These are phyloP conservation scores for Orius insidiosus DNA, from an alignment of 1,140 invertebrate species.

Conservation along the genomic window DNA sequence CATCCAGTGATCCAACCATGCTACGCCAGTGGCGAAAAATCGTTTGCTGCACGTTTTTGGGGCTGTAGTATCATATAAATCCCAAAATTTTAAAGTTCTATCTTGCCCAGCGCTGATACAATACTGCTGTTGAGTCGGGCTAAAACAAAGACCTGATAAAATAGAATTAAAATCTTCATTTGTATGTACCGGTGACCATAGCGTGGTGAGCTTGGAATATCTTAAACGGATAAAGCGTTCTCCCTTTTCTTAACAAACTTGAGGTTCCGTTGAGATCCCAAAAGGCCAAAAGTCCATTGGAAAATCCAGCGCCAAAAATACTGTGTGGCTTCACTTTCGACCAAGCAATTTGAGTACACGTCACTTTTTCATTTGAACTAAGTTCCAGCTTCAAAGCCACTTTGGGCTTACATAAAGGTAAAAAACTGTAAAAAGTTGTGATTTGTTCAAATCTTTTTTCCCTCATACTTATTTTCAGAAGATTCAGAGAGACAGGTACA, in stretches of 20 bases:
- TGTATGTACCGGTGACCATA: constrained; percentile 25
- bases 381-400: constrained; percentile 22
- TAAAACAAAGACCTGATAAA: constrained; percentile 24
- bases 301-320: constrained; percentile 39
- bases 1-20: constrained; percentile 23
- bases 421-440: too few relatives aligned
- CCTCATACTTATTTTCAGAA: too few relatives aligned
- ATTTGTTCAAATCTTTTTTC: constrained; percentile 3
- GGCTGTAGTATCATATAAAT: constrained; percentile 26
- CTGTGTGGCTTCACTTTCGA: constrained; percentile 20
- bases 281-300: constrained; percentile 39
- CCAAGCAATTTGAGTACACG: constrained; percentile 19
- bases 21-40: constrained; percentile 20
- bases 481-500: constrained; percentile 25
- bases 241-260: constrained; percentile 26
- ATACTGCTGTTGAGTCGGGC: constrained; percentile 19
- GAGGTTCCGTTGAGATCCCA: constrained; percentile 37
- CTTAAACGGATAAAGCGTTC: constrained; percentile 24
- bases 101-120: constrained; percentile 23
- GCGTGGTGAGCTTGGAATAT: constrained; percentile 30
- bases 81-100: constrained; percentile 32
- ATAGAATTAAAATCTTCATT: too few relatives aligned
- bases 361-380: constrained; percentile 8
- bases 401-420: constrained; percentile 9
- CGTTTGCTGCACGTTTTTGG: constrained; percentile 14